Evolutionary conservation across 2,797 vertebrate species (phyloP).

Genomic region (Cyclura pinguis): DNA sequence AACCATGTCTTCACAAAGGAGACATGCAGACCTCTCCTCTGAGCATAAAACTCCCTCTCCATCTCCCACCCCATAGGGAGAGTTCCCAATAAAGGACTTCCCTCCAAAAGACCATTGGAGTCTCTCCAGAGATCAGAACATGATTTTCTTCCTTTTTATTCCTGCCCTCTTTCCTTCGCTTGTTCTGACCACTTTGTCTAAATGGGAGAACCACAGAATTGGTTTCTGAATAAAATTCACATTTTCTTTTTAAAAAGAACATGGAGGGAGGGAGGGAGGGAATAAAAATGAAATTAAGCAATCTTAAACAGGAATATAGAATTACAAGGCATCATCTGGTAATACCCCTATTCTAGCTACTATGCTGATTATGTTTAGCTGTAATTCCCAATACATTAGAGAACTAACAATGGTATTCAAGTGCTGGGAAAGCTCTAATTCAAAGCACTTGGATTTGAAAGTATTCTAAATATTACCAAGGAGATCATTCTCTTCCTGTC

Average conservation of each 20-base stretch:
- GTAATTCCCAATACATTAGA: slow-evolving; percentile 75
- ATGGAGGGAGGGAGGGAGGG: slow-evolving; percentile 43
- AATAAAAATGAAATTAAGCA: slow-evolving; percentile 62
- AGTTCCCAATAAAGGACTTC: neutral
- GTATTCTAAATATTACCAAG: slow-evolving; percentile 75
- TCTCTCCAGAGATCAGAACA: neutral
- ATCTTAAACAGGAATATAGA: slow-evolving; percentile 61
- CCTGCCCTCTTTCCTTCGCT: neutral
- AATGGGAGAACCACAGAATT: slow-evolving; percentile 22
- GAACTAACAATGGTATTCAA: slow-evolving; percentile 61
- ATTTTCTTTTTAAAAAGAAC: slow-evolving; percentile 3
- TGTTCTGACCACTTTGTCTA: slow-evolving; percentile 7
- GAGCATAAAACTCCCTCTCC: neutral
- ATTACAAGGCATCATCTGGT: slow-evolving; percentile 70
- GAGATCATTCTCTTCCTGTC: slow-evolving; percentile 76
- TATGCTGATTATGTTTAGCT: slow-evolving; percentile 70
- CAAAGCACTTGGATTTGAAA: slow-evolving; percentile 70
- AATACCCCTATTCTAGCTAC: slow-evolving; percentile 59
- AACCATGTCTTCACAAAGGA: no score
- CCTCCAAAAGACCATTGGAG: neutral
- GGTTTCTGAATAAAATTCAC: slow-evolving; percentile 63
- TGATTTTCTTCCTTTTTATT: neutral
- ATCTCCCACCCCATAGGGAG: neutral
- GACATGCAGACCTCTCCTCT: neutral
- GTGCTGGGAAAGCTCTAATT: slow-evolving; percentile 67